Percentiles rank a stretch among this genome's conserved stretches.
Conservation (phyloP, 2,888 invertebrate genomes). For the Drosophila trichaetosa region DNA sequence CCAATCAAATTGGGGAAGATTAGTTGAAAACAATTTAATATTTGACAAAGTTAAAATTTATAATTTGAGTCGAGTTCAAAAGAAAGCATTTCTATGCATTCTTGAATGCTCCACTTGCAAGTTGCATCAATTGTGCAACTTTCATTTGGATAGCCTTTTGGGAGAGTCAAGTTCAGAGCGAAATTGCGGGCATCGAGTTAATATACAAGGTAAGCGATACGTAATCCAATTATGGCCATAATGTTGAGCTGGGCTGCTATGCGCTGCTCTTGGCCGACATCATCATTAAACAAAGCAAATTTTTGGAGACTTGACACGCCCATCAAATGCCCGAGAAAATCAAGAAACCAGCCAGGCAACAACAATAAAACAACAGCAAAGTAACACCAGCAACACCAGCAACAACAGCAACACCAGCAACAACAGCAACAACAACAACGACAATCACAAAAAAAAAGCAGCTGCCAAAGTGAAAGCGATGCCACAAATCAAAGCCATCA, state of each 20-base stretch:
- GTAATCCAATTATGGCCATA: slow-evolving; percentile 44
- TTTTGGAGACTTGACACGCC: slow-evolving; percentile 42
- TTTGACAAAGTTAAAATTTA: background rate
- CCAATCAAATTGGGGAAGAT: background rate
- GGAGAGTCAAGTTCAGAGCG: slow-evolving; percentile 22
- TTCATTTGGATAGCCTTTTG: slow-evolving; percentile 6
- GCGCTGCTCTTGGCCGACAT: slow-evolving; percentile 49
- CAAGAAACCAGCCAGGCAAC: slow-evolving; percentile 1
- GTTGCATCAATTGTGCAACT: background rate
- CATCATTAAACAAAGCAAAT: slow-evolving; percentile 32
- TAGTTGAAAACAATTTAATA: background rate
- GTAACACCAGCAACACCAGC: background rate
- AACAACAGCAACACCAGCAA: slow-evolving; percentile 10
- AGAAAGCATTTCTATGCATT: background rate
- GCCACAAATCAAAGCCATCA: slow-evolving; percentile 72
- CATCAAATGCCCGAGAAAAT: slow-evolving; percentile 11
- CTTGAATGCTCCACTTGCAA: background rate
- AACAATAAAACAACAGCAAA: background rate
- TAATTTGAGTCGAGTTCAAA: background rate
- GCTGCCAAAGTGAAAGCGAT: slow-evolving; percentile 71
- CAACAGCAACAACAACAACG: slow-evolving; percentile 7
- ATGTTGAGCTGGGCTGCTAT: slow-evolving; percentile 12
- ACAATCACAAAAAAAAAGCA: slow-evolving; percentile 21
- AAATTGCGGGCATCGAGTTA: slow-evolving; percentile 45
- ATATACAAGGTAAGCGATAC: slow-evolving; percentile 31